phyloP scores from a whole-genome alignment of 2,888 invertebrate genomes.

The Metellina segmentata region DNA sequence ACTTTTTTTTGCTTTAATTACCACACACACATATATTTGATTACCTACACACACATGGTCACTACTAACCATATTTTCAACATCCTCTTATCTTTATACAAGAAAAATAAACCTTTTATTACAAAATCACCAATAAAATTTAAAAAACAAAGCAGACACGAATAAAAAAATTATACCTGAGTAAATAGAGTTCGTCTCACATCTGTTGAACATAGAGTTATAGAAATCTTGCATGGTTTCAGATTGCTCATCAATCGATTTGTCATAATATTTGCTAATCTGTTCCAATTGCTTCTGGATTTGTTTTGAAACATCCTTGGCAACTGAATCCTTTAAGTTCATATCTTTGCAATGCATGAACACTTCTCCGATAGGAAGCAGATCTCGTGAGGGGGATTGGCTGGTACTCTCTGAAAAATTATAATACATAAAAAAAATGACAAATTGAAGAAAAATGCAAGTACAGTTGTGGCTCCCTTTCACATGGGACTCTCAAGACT shows the following conservation, averaged over 20 bases:
- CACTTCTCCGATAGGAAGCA: slow-evolving; percentile 37
- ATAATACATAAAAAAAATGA: too few relatives aligned
- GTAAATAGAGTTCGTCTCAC: slow-evolving; percentile 84
- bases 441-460: too few relatives aligned
- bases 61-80: background rate
- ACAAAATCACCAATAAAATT: background rate
- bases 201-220: slow-evolving; percentile 87
- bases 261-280: slow-evolving; percentile 84
- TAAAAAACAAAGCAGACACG: background rate
- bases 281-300: slow-evolving; percentile 83
- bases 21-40: too few relatives aligned
- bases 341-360: slow-evolving; percentile 38
- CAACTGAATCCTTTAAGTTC: slow-evolving; percentile 79
- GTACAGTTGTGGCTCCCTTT: too few relatives aligned
- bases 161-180: slow-evolving; percentile 79
- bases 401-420: slow-evolving; percentile 52
- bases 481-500: too few relatives aligned
- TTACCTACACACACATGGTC: background rate
- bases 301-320: slow-evolving; percentile 84
- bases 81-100: too few relatives aligned
- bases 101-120: too few relatives aligned
- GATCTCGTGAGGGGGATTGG: slow-evolving; percentile 55
- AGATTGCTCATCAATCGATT: slow-evolving; percentile 91
- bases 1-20: too few relatives aligned
- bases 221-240: slow-evolving; percentile 96